Evolutionary conservation across 2,888 invertebrate genomes (phyloP).

Genomic region (Octodonta nipae): DNA sequence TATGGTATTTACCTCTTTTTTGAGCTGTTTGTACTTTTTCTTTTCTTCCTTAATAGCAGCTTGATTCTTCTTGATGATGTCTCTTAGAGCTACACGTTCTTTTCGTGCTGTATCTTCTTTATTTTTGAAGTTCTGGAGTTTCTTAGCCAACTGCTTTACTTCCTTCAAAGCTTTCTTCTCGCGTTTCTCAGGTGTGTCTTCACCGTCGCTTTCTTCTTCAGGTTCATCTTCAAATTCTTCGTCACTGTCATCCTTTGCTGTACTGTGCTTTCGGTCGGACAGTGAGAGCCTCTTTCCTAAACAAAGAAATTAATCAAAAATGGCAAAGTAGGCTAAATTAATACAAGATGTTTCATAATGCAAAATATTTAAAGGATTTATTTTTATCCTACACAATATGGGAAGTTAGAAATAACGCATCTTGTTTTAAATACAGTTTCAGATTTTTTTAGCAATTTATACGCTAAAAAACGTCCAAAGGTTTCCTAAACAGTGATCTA

Average conservation of each 20-base stretch:
- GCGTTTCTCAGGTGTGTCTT: slow-evolving; percentile 52
- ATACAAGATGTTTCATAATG: no score
- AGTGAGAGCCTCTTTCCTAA: slow-evolving; percentile 26
- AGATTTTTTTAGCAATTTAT: no score
- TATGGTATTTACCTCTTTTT: slow-evolving; percentile 71
- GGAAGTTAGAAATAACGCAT: no score
- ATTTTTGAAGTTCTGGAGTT: slow-evolving; percentile 43
- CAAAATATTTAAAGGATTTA: no score
- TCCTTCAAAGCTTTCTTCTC: slow-evolving; percentile 49
- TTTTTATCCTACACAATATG: no score
- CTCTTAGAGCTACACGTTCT: slow-evolving; percentile 64
- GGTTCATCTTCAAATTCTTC: slow-evolving; percentile 41
- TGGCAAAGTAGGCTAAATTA: no score
- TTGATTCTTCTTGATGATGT: slow-evolving; percentile 71
- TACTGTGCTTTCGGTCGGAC: slow-evolving; percentile 38
- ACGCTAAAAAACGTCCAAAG: no score
- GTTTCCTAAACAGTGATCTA: no score
- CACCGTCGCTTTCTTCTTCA: slow-evolving; percentile 48
- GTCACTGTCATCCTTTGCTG: slow-evolving; percentile 37
- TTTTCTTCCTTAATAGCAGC: slow-evolving; percentile 64
- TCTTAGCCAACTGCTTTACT: slow-evolving; percentile 49
- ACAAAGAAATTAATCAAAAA: no score
- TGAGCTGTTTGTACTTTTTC: slow-evolving; percentile 66
- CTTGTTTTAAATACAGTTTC: no score
- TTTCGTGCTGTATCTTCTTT: slow-evolving; percentile 60